Conservation (phyloP, 2,888 invertebrate genomes). For the Mesorhabditis sp. region DNA sequence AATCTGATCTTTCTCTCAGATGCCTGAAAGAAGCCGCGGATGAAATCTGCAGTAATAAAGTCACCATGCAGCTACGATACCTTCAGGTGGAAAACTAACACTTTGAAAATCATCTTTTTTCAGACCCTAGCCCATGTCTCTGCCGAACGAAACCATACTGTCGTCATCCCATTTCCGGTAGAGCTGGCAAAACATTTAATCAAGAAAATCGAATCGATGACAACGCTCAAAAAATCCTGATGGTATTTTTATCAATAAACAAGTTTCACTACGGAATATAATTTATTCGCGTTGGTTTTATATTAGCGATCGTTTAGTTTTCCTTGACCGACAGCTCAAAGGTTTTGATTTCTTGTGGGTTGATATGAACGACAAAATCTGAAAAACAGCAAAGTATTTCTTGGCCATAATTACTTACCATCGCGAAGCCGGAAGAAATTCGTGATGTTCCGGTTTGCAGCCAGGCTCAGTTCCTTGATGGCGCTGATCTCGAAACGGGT, state of each 20-base stretch:
- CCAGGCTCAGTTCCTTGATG: constrained; percentile 23
- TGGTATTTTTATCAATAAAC: neutral
- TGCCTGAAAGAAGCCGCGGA: constrained; percentile 84
- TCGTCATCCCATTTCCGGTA: constrained; percentile 51
- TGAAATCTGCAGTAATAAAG: constrained; percentile 86
- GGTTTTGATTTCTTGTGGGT: neutral
- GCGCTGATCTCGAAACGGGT: constrained; percentile 22
- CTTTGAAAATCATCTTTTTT: constrained; percentile 16
- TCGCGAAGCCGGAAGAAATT: too few species aligned
- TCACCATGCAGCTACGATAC: constrained; percentile 88
- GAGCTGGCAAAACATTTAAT: constrained; percentile 40
- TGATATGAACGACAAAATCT: constrained; percentile 1
- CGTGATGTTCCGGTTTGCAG: constrained; percentile 22
- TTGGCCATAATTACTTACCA: neutral
- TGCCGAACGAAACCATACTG: constrained; percentile 44
- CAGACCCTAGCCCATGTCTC: constrained; percentile 48
- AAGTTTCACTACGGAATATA: neutral
- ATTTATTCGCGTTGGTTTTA: neutral
- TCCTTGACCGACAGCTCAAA: neutral
- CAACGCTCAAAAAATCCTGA: neutral
- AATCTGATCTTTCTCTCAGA: constrained; percentile 13
- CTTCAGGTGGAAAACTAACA: constrained; percentile 63
- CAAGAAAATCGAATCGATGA: constrained; percentile 16
- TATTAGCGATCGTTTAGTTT: neutral
- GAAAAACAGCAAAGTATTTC: neutral